Base-by-base conservation (phyloP, 2,797 vertebrate species). In the Trematomus bernacchii region DNA sequence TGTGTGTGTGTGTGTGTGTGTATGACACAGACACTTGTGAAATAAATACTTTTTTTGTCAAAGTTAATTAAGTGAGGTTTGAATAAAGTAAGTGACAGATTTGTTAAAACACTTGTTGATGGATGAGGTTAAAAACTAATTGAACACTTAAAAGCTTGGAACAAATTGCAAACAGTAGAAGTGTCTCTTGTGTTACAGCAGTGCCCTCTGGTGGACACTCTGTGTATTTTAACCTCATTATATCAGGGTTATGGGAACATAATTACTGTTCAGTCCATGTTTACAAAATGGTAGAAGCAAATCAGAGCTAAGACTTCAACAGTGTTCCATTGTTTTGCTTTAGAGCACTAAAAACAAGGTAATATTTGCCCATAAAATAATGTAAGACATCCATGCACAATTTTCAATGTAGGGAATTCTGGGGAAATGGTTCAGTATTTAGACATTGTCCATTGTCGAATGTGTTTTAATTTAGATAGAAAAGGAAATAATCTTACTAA, bases 201-300 rank as follows among this genome's bases (percentile, higher is more conserved):
- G 64, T 72, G 88, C 89, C 91, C 86, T 85, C 89, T 90, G 50
- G 75, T 92, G 91, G 91, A 72, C 0, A 2, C 18, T 42, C n/a
- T n/a, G 11, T 13, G 7, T 9, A 7, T 33, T 33, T 8, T 33
- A 43, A 23, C n/a, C 3, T 27, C 8, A 53, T 51, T 1, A 51
- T 8, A 50, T 58, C 14, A 55, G 19, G 46, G 12, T 18, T 40
- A 46, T 21, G 3, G 13, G 16, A 21, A 33, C 33, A 44, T 13
- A 40, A 68, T 6, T 40, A 27, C n/a, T 10, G 19, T 14, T 37
- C 21, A 48, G 59, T 47, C 0, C 30, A 21, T 54, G 10, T 52
- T 37, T 30, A 14, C 11, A 48, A 54, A 58, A n/a, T 13, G 33
- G 0, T 33, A n/a, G 14, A 57, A 27, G 18, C 9, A 43, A 11